Conservation (phyloP, 2,797 vertebrate genomes). For the Rhynchonycteris naso region DNA sequence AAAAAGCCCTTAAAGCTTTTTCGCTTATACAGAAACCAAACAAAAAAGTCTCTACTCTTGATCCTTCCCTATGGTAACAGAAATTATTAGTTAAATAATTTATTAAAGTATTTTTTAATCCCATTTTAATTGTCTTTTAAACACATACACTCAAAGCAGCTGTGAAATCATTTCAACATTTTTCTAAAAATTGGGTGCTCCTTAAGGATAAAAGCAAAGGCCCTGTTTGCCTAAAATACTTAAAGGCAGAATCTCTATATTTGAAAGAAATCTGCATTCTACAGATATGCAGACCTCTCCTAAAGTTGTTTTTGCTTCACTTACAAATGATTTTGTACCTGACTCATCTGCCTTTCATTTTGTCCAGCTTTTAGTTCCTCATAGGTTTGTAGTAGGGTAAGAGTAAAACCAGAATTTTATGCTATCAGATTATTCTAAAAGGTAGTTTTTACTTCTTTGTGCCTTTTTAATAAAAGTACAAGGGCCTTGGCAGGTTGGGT, state of each 20-base stretch:
- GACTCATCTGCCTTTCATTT: neutral
- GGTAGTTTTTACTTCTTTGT: neutral
- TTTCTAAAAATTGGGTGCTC: constrained; percentile 1
- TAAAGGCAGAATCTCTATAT: neutral
- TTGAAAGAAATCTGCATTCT: constrained; percentile 28
- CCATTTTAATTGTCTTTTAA: neutral
- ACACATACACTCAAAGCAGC: neutral
- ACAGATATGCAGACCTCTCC: neutral
- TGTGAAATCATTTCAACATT: neutral
- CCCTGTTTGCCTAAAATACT: constrained; percentile 18
- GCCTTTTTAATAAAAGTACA: neutral
- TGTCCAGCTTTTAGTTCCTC: neutral
- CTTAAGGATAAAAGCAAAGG: neutral
- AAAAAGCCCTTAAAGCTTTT: neutral
- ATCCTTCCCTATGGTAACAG: neutral
- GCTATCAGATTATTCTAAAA: constrained; percentile 4
- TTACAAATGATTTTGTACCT: neutral
- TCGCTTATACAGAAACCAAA: constrained; percentile 52
- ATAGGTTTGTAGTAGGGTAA: neutral
- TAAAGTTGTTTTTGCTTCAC: neutral
- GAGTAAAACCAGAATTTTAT: constrained; percentile 10
- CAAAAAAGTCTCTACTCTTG: neutral
- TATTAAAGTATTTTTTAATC: neutral
- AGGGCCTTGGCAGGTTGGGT: neutral
- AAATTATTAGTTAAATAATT: constrained; percentile 36